A percentile compares a stretch with the other conserved stretches of the same genome.
Evolutionary conservation across 35 echinoderm and acorn worm species (phyloP).

Genomic region (Heliocidaris tuberculata): DNA sequence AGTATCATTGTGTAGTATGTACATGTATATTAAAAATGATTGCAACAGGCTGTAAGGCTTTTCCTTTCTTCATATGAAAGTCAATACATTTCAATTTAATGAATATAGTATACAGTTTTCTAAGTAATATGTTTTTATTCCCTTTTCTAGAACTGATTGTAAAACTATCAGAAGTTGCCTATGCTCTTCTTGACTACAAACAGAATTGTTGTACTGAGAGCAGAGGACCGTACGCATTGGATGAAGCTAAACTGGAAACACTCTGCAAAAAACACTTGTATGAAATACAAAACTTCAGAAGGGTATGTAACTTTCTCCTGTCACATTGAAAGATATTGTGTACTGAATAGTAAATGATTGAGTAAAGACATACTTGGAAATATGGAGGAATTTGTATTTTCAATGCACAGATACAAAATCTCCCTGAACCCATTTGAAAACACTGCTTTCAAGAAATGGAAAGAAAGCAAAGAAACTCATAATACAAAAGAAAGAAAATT

Average conservation of each 20-base stretch:
- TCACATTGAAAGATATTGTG: neutral
- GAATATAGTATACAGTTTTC: neutral
- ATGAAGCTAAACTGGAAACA: conserved; percentile 75
- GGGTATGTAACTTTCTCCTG: conserved; percentile 64
- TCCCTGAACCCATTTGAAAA: neutral
- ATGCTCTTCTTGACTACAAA: conserved; percentile 89
- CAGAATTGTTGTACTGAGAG: conserved; percentile 80
- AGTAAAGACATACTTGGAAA: neutral
- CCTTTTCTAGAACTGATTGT: conserved; percentile 74
- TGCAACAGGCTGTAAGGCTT: too few relatives aligned
- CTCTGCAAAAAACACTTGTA: conserved; percentile 87
- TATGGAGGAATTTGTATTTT: neutral
- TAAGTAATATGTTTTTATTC: neutral
- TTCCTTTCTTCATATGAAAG: too few relatives aligned
- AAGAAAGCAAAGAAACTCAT: neutral
- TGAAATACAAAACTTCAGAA: conserved; percentile 84
- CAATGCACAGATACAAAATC: neutral
- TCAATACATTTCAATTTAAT: too few relatives aligned
- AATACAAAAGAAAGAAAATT: neutral
- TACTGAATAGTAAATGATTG: too few relatives aligned
- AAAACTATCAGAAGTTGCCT: conserved; percentile 89
- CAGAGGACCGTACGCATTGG: conserved; percentile 64
- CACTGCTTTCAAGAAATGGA: neutral
- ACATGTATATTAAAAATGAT: too few relatives aligned
- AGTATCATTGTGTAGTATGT: too few relatives aligned